Percentiles rank a stretch among this genome's conserved stretches.
Evolutionary conservation across 2,888 invertebrate species (phyloP).

Genomic region (Cryptocheilus praepositus): DNA sequence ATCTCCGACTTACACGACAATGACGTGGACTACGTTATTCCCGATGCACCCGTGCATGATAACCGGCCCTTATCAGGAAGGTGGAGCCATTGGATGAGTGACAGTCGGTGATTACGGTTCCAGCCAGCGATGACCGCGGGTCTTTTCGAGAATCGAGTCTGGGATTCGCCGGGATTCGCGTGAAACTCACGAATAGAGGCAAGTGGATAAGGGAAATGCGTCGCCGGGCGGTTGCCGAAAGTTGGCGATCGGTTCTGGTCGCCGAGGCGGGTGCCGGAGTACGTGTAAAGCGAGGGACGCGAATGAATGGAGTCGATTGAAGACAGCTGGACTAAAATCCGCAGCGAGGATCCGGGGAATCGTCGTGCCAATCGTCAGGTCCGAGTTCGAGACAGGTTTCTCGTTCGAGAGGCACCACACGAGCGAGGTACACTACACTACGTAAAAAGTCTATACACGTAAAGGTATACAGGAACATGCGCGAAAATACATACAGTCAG

Average conservation of each 20-base stretch:
- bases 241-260: no score
- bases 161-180: slow-evolving; percentile 5
- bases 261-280: no score
- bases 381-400: no score
- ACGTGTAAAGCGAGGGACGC: not conserved
- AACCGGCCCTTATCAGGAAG: slow-evolving; percentile 89
- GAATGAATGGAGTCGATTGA: not conserved
- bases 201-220: no score
- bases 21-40: slow-evolving; percentile 90
- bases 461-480: no score
- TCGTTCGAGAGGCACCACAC: no score
- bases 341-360: no score
- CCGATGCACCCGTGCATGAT: slow-evolving; percentile 92
- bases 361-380: no score
- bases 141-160: slow-evolving; percentile 34
- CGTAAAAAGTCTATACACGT: no score
- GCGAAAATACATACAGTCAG: no score
- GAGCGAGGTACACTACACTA: no score
- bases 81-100: slow-evolving; percentile 73
- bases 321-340: not conserved
- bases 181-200: not conserved
- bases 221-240: no score
- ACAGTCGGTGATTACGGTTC: slow-evolving; percentile 45
- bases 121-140: slow-evolving; percentile 55
- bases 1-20: slow-evolving; percentile 84